Conservation (phyloP, 2,797 vertebrate genomes). For the Tauraco hartlaubi region DNA sequence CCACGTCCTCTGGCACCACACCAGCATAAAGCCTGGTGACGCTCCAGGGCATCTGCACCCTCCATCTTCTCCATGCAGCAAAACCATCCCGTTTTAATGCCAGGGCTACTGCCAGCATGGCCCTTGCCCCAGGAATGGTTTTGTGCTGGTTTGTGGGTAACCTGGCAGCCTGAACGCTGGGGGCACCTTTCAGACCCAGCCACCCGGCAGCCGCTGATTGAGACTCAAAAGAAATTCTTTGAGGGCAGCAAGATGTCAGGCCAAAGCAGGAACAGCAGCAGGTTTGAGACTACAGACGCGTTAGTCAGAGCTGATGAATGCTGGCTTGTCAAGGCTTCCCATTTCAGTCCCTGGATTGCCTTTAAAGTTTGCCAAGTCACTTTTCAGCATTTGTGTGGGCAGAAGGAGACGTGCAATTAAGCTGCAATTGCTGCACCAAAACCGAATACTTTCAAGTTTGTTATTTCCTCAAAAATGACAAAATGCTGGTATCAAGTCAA, state of each 20-base stretch:
- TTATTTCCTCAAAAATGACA: slow-evolving; percentile 70
- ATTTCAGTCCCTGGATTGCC: slow-evolving; percentile 72
- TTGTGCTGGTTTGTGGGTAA: neutral
- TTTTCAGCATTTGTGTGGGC: slow-evolving; percentile 76
- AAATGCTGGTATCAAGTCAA: slow-evolving; percentile 56
- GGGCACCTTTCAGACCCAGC: slow-evolving; percentile 14
- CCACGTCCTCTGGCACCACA: accelerated
- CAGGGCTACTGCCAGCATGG: accelerated
- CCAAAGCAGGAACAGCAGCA: slow-evolving; percentile 71
- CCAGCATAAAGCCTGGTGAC: neutral
- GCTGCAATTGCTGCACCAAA: slow-evolving; percentile 73
- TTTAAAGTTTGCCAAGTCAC: slow-evolving; percentile 75
- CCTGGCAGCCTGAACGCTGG: neutral
- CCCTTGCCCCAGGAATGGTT: neutral
- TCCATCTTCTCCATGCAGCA: neutral
- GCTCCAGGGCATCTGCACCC: neutral
- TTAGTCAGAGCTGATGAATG: slow-evolving; percentile 75
- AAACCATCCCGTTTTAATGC: neutral
- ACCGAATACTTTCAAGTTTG: slow-evolving; percentile 67
- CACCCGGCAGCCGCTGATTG: slow-evolving; percentile 44
- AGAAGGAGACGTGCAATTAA: slow-evolving; percentile 75
- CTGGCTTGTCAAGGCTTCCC: slow-evolving; percentile 73
- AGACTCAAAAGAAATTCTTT: slow-evolving; percentile 65
- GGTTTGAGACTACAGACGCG: slow-evolving; percentile 72
- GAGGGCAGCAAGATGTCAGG: slow-evolving; percentile 73